Conservation (phyloP, 2,888 invertebrate genomes). For the Pristionchus japonicus region DNA sequence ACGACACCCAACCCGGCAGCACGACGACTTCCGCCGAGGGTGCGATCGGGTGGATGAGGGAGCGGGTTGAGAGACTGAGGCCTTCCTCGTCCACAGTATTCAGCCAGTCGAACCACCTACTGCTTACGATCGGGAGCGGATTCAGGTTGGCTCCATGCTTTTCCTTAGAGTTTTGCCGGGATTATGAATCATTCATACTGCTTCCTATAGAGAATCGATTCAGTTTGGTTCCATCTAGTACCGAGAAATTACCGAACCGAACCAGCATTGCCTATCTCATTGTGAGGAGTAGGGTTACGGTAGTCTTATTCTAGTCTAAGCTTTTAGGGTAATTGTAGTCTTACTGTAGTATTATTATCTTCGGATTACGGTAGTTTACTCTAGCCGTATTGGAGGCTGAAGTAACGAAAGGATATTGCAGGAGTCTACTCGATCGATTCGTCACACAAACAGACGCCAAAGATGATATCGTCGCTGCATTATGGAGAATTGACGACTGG, state of each 20-base stretch:
- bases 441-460: neutral
- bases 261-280: too few relatives aligned
- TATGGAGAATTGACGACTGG: constrained; percentile 46
- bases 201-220: neutral
- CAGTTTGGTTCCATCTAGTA: too few relatives aligned
- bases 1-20: constrained; percentile 34
- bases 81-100: neutral
- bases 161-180: too few relatives aligned
- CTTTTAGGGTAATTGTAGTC: too few relatives aligned
- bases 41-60: constrained; percentile 62
- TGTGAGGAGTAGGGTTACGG: too few relatives aligned
- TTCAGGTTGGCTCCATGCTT: constrained; percentile 36
- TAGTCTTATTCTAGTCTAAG: too few relatives aligned
- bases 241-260: too few relatives aligned
- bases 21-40: constrained; percentile 47
- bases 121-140: constrained; percentile 35
- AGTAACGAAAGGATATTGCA: too few relatives aligned
- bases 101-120: constrained; percentile 11
- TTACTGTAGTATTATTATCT: too few relatives aligned
- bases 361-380: too few relatives aligned
- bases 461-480: constrained; percentile 42
- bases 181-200: neutral
- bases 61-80: constrained; percentile 55
- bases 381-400: too few relatives aligned
- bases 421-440: constrained; percentile 43